Percentiles rank a stretch among this genome's conserved stretches.
phyloP scores from a whole-genome alignment of 2,888 invertebrate genomes.

The Helleia helle region DNA sequence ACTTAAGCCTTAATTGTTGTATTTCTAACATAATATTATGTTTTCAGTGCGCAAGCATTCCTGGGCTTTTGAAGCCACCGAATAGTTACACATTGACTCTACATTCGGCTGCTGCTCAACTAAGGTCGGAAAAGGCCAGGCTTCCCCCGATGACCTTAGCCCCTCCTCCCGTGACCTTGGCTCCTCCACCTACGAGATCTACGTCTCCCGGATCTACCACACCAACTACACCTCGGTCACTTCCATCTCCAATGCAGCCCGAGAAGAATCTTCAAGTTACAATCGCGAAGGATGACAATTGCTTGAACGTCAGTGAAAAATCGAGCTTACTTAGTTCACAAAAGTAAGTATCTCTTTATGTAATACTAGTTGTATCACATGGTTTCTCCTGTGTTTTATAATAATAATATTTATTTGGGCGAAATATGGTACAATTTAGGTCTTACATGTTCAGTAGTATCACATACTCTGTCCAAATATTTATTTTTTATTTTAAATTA shows the following conservation, averaged over 20 bases:
- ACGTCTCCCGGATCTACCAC: conserved; percentile 42
- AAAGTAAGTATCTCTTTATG: conserved; percentile 40
- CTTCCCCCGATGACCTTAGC: conserved; percentile 54
- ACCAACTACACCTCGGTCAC: conserved; percentile 47
- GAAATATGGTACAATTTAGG: too few relatives aligned
- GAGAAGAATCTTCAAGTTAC: conserved; percentile 60
- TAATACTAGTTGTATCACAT: neutral
- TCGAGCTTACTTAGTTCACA: conserved; percentile 63
- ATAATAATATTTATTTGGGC: too few relatives aligned
- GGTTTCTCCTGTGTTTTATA: too few relatives aligned
- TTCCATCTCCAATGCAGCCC: conserved; percentile 49
- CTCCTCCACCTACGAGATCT: conserved; percentile 41
- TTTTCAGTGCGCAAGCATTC: conserved; percentile 75
- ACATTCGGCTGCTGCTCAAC: conserved; percentile 52
- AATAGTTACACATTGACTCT: conserved; percentile 70
- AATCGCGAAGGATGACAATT: conserved; percentile 55
- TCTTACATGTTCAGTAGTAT: too few relatives aligned
- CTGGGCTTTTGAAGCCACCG: conserved; percentile 80
- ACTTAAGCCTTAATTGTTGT: too few relatives aligned
- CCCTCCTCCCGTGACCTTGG: conserved; percentile 41
- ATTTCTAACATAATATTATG: too few relatives aligned
- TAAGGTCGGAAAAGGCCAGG: conserved; percentile 57
- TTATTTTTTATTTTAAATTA: too few relatives aligned
- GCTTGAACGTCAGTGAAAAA: conserved; percentile 57
- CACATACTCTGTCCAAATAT: too few relatives aligned